These are phyloP conservation scores for Macheiramphus alcinus DNA, from an alignment of 2,113 vertebrate genomes.

Conservation along the genomic window DNA sequence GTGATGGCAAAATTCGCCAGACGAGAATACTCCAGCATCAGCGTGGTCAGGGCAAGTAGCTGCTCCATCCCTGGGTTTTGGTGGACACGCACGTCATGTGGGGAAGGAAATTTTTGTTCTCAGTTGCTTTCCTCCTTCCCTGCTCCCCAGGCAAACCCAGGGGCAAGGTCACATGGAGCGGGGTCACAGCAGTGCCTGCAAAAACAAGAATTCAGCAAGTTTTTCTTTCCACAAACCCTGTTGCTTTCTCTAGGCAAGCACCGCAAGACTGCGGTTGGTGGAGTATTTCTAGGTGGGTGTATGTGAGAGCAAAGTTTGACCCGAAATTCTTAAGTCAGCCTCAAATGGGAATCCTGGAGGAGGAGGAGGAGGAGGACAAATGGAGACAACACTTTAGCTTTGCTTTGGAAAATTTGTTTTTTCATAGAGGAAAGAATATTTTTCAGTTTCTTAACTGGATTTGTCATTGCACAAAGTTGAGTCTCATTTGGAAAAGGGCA, in stretches of 20 bases:
- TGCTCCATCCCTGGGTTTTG: neutral
- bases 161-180: rapidly evolving
- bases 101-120: neutral
- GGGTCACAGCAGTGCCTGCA: neutral
- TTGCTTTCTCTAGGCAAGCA: neutral
- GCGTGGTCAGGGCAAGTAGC: neutral
- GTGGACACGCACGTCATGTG: rapidly evolving
- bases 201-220: neutral
- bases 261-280: neutral
- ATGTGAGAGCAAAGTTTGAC: neutral
- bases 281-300: neutral
- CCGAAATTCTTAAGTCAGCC: neutral
- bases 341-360: neutral
- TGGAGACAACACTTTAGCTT: neutral
- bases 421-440: neutral
- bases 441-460: neutral
- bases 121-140: neutral
- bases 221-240: neutral
- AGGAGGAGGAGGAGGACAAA: neutral
- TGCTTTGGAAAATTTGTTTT: neutral
- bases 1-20: neutral
- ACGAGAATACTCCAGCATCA: neutral
- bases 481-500: neutral
- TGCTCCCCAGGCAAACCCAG: neutral
- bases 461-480: neutral